These are phyloP conservation scores for Otus scops DNA, from an alignment of 2,797 vertebrate species.

Conservation along the genomic window DNA sequence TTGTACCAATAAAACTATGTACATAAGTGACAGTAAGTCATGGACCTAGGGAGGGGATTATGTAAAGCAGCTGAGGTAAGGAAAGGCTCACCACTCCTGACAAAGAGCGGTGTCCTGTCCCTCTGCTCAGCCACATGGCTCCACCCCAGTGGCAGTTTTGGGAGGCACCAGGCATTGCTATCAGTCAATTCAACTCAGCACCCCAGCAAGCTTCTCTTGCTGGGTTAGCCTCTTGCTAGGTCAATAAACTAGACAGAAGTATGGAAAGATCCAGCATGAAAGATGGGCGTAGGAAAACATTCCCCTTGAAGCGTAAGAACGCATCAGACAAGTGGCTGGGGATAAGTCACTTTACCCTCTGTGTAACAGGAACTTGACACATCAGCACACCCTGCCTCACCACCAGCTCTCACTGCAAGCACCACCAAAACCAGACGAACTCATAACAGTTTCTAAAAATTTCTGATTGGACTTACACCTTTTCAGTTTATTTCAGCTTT, in stretches of 20 bases:
- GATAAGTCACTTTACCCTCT: too few relatives aligned
- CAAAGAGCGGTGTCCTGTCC: background rate
- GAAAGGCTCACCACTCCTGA: background rate
- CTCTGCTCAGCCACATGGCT: background rate
- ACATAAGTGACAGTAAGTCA: fast-evolving
- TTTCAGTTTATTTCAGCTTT: background rate
- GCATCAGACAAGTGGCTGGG: background rate
- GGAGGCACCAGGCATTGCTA: background rate
- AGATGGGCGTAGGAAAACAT: background rate
- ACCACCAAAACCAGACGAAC: background rate
- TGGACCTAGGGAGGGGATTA: background rate
- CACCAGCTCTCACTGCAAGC: background rate
- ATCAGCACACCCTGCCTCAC: background rate
- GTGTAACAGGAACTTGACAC: too few relatives aligned
- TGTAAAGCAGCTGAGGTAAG: background rate
- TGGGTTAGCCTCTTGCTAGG: background rate
- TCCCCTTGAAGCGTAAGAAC: background rate
- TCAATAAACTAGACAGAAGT: background rate
- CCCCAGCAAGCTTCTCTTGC: background rate
- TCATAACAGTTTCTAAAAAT: background rate
- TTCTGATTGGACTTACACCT: background rate
- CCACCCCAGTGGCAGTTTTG: background rate
- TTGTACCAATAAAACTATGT: too few relatives aligned
- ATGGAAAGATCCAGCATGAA: background rate
- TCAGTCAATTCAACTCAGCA: background rate